Percentiles rank a stretch among this genome's conserved stretches.
phyloP scores from a whole-genome alignment of 2,797 vertebrate genomes.

The Holocentrus rufus region DNA sequence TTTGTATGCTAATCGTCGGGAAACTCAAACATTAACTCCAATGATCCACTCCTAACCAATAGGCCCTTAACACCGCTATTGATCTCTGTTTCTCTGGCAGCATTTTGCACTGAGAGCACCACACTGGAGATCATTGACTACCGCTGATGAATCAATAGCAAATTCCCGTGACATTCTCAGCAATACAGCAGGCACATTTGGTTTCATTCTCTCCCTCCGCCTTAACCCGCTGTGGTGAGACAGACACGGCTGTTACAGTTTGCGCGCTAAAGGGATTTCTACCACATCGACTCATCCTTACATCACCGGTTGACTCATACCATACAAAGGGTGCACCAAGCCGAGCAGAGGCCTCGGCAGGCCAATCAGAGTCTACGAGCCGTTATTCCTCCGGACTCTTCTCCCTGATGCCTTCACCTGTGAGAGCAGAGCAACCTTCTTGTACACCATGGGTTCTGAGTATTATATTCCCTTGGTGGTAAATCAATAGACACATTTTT shows the following conservation, averaged over 20 bases:
- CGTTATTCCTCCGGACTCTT: slow-evolving; percentile 40
- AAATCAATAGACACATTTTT: slow-evolving; percentile 19
- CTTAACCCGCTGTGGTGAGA: slow-evolving; percentile 25
- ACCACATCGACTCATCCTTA: slow-evolving; percentile 64
- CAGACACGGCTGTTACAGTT: slow-evolving; percentile 40
- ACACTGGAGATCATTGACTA: slow-evolving; percentile 24
- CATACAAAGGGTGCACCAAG: slow-evolving; percentile 41
- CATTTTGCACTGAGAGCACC: slow-evolving; percentile 36
- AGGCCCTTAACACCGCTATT: slow-evolving; percentile 29
- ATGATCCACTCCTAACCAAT: slow-evolving; percentile 37
- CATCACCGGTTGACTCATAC: slow-evolving; percentile 60
- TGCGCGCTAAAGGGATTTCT: slow-evolving; percentile 35
- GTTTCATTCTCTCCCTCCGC: slow-evolving; percentile 22
- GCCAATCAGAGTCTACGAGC: slow-evolving; percentile 42
- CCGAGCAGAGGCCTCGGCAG: slow-evolving; percentile 45
- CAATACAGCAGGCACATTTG: slow-evolving; percentile 38
- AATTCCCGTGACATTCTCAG: slow-evolving; percentile 25
- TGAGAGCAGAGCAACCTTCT: slow-evolving; percentile 39
- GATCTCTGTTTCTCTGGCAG: slow-evolving; percentile 34
- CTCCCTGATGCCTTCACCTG: slow-evolving; percentile 32
- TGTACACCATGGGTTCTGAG: not conserved
- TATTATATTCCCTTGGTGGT: not conserved
- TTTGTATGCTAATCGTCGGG: slow-evolving; percentile 18
- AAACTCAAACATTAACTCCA: slow-evolving; percentile 15
- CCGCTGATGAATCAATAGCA: slow-evolving; percentile 39